Conservation (phyloP, 2,113 vertebrate genomes). For the Pseudorasbora parva region DNA sequence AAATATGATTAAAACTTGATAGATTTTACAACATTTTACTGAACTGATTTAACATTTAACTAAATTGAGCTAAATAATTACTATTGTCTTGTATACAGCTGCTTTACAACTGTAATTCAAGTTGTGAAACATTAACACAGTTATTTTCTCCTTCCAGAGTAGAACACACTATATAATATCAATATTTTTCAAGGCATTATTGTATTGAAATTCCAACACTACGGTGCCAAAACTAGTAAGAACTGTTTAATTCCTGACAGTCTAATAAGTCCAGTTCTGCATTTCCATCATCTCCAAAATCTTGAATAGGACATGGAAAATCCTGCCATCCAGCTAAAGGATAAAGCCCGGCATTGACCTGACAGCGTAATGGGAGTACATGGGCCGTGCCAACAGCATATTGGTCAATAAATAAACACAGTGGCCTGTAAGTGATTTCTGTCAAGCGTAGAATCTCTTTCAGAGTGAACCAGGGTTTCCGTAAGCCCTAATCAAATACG, state of each 20-base stretch:
- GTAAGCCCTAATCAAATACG: constrained; percentile 65
- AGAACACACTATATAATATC: not conserved
- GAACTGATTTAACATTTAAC: not conserved
- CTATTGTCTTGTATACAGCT: not conserved
- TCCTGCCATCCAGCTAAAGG: not conserved
- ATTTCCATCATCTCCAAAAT: constrained; percentile 47
- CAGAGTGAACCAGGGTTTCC: constrained; percentile 52
- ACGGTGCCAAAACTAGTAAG: not conserved
- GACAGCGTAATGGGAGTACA: constrained; percentile 39
- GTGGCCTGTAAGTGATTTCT: constrained; percentile 60
- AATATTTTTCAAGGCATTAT: not conserved
- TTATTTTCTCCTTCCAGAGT: too few species aligned
- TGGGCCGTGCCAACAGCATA: constrained; percentile 46
- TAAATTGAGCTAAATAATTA: not conserved
- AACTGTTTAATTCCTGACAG: not conserved
- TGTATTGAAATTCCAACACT: not conserved
- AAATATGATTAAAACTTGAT: too few species aligned
- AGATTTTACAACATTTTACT: not conserved
- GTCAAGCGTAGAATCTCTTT: constrained; percentile 59
- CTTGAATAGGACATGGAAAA: constrained; percentile 26
- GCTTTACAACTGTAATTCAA: not conserved
- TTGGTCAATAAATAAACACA: constrained; percentile 52
- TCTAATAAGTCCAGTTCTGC: not conserved
- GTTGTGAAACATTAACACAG: not conserved
- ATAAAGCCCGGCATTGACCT: not conserved